A percentile compares a stretch with the other conserved stretches of the same genome.
phyloP scores from a whole-genome alignment of 2,797 vertebrate genomes.

The Lerista edwardsae region DNA sequence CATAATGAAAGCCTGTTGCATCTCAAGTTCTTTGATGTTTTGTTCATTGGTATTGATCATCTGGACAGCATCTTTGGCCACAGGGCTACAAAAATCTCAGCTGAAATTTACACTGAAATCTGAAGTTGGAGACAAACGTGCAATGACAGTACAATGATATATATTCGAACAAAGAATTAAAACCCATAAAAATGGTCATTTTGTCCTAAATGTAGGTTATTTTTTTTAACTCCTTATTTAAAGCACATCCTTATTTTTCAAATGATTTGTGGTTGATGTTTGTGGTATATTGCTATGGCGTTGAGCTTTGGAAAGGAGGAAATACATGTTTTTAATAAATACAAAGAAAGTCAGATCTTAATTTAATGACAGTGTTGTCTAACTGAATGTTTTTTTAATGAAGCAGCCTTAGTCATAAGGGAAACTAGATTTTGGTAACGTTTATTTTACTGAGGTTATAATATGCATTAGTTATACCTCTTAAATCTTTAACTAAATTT shows the following conservation, averaged over 20 bases:
- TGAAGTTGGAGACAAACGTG: constrained; percentile 2
- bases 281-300: background rate
- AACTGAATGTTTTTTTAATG: constrained; percentile 13
- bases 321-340: too few relatives aligned
- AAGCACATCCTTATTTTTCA: background rate
- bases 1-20: constrained; percentile 9
- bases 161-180: background rate
- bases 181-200: background rate
- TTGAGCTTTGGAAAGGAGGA: too few relatives aligned
- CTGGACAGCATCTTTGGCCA: constrained; percentile 46
- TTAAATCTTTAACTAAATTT: background rate
- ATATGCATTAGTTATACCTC: background rate
- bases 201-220: background rate
- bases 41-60: constrained; percentile 33
- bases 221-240: background rate
- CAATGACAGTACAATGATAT: rapidly evolving
- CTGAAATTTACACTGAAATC: constrained; percentile 18
- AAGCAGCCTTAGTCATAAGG: background rate
- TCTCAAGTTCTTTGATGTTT: constrained; percentile 41
- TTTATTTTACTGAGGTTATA: background rate
- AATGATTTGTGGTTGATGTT: background rate
- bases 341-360: background rate
- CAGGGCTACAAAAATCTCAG: constrained; percentile 1
- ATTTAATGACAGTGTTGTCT: background rate
- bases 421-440: background rate